Evolutionary conservation across 2,113 vertebrate genomes (phyloP).

Genomic region (Dromaius novaehollandiae): DNA sequence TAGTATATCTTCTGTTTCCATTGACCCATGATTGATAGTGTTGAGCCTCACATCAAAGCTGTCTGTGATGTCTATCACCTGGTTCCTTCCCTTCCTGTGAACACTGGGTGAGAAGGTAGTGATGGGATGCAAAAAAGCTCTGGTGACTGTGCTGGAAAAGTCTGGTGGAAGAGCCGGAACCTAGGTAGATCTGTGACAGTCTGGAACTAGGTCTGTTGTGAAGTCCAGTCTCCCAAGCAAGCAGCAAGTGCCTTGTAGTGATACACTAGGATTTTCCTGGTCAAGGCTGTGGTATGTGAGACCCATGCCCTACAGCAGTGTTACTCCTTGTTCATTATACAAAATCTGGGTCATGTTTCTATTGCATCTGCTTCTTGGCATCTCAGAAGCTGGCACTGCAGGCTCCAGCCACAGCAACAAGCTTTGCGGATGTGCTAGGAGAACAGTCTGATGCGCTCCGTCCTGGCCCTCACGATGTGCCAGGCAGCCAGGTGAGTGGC

Average conservation of each 20-base stretch:
- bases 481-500: too few relatives aligned
- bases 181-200: too few relatives aligned
- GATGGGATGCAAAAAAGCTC: not conserved
- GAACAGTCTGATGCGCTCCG: too few relatives aligned
- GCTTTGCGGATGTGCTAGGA: too few relatives aligned
- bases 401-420: too few relatives aligned
- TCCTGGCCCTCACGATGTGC: too few relatives aligned
- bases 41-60: not conserved
- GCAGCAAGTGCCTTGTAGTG: not conserved
- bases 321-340: not conserved
- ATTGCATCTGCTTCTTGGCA: not conserved
- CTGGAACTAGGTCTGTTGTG: not conserved
- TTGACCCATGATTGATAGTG: not conserved
- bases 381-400: not conserved
- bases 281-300: not conserved
- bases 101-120: not conserved
- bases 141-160: not conserved
- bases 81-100: not conserved
- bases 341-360: accelerated
- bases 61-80: not conserved
- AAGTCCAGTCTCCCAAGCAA: not conserved
- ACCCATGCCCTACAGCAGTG: not conserved
- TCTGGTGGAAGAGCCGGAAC: not conserved
- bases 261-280: not conserved
- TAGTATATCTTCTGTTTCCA: not conserved